A percentile compares a stretch with the other conserved stretches of the same genome.
Evolutionary conservation across 2,113 vertebrate genomes (phyloP).

Genomic region (Boleophthalmus pectinirostris): DNA sequence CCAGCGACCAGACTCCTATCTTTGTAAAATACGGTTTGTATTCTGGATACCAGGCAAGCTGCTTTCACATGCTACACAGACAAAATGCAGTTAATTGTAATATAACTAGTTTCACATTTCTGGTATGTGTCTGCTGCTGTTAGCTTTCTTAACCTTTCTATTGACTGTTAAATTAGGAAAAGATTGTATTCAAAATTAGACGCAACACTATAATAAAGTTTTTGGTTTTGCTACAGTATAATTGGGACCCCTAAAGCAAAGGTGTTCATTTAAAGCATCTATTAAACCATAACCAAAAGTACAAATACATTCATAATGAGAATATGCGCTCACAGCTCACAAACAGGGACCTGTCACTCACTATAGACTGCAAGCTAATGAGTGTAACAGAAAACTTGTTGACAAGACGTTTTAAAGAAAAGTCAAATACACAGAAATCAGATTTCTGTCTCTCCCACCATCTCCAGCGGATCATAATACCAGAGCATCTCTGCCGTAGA

Average conservation of each 20-base stretch:
- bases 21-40: no score
- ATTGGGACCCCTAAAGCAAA: background rate
- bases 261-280: conserved; percentile 13
- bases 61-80: no score
- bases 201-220: background rate
- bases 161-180: no score
- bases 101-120: background rate
- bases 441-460: conserved; percentile 35
- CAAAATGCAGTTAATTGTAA: background rate
- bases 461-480: conserved; percentile 45
- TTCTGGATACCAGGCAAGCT: no score
- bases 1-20: no score
- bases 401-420: conserved; percentile 43
- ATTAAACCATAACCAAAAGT: conserved; percentile 23
- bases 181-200: background rate
- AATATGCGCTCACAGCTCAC: conserved; percentile 14
- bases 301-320: conserved; percentile 3
- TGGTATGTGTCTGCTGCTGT: background rate
- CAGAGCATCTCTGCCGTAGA: conserved; percentile 21
- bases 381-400: conserved; percentile 66
- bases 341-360: conserved; percentile 65
- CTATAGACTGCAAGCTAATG: conserved; percentile 52
- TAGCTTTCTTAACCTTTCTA: background rate
- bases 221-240: background rate
- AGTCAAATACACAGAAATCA: conserved; percentile 17